These are phyloP conservation scores for Noturus placidus DNA, from an alignment of 2,113 vertebrate species.

Conservation along the genomic window DNA sequence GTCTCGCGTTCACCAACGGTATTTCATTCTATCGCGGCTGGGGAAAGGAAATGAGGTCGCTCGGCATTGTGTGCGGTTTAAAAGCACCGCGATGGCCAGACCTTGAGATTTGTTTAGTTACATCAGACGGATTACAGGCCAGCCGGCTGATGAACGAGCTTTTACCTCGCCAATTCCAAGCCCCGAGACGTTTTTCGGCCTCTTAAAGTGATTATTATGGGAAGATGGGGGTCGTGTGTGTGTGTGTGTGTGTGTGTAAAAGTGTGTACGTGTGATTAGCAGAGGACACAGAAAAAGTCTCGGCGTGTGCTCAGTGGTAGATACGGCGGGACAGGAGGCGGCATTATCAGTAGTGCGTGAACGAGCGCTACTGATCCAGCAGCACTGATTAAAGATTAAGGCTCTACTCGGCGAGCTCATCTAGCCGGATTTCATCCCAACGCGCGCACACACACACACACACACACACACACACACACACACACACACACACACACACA, in stretches of 20 bases:
- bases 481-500: neutral
- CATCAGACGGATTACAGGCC: constrained; percentile 9
- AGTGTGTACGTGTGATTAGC: constrained; percentile 27
- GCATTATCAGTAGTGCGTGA: constrained; percentile 57
- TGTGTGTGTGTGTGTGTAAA: neutral
- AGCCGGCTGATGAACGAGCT: constrained; percentile 36
- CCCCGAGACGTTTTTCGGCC: constrained; percentile 1
- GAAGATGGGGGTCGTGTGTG: neutral
- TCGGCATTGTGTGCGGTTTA: constrained; percentile 12
- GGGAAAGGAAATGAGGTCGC: constrained; percentile 3
- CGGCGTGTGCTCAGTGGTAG: constrained; percentile 10
- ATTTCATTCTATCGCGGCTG: neutral
- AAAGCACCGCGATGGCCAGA: neutral
- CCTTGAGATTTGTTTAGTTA: constrained; percentile 39
- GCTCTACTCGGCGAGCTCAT: constrained; percentile 53
- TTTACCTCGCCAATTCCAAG: constrained; percentile 25
- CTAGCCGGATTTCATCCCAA: constrained; percentile 50
- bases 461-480: too few relatives aligned
- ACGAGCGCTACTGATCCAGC: constrained; percentile 55
- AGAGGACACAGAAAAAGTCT: neutral
- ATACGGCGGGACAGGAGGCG: constrained; percentile 46
- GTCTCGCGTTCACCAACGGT: neutral
- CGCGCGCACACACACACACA: too few relatives aligned
- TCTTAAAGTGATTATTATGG: neutral
- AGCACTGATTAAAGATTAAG: constrained; percentile 63